A percentile compares a stretch with the other conserved stretches of the same genome.
Evolutionary conservation across 2,113 vertebrate species (phyloP).

Genomic region (Motacilla tschutschensis): DNA sequence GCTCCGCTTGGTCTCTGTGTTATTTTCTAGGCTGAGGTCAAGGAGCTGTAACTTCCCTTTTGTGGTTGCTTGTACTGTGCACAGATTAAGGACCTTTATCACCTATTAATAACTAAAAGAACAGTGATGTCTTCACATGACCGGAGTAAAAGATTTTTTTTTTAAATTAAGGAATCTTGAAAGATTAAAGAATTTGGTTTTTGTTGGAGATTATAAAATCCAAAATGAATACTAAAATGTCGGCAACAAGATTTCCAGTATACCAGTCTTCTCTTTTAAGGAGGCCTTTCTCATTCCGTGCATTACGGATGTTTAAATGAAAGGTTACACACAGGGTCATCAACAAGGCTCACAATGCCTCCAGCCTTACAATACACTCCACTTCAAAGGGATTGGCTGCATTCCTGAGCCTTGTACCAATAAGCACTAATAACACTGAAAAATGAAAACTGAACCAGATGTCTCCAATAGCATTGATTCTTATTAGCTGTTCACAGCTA

Average conservation of each 20-base stretch:
- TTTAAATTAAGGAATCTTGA: background rate
- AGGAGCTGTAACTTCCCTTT: background rate
- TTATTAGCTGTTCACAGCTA: conserved; percentile 79
- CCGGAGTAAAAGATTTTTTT: background rate
- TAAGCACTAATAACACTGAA: conserved; percentile 85
- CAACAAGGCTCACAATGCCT: conserved; percentile 73
- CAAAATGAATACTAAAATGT: background rate
- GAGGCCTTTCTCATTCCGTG: background rate
- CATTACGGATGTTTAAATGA: conserved; percentile 69
- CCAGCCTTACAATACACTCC: conserved; percentile 74
- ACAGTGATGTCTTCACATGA: background rate
- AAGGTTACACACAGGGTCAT: conserved; percentile 79
- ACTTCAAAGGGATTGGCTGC: conserved; percentile 80
- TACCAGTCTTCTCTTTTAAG: background rate
- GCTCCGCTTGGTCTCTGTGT: background rate
- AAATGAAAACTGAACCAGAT: conserved; percentile 86
- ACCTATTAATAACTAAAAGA: background rate
- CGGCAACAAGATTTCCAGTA: background rate
- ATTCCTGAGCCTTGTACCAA: conserved; percentile 86
- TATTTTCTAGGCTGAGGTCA: background rate
- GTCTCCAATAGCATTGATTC: conserved; percentile 78
- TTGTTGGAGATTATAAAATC: background rate
- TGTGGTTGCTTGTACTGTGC: background rate
- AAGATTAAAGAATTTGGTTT: background rate
- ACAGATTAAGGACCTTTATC: background rate